Evolutionary conservation across 37 sponge, comb jelly and placozoan genomes (phyloP), one percentile per base, ranked within the genome.

Genomic region (Ephydatia muelleri): DNA sequence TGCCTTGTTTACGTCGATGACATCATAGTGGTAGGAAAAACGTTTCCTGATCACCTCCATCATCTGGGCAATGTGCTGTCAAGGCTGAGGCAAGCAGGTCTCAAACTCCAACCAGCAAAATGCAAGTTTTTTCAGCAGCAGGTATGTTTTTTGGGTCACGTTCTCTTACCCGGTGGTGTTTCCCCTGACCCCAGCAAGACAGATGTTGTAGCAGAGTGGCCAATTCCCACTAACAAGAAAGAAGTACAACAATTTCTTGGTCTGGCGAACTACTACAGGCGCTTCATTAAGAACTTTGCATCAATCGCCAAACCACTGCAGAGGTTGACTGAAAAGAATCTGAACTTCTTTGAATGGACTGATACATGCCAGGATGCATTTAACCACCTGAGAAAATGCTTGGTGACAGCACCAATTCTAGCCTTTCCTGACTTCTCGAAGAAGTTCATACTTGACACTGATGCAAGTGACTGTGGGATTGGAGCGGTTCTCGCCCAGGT

Each of bases 41-140:
- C 12, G 8, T 33, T 85, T 85, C 1, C 2, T 13, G 72, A n/a
- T 16, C 86, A 85, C 34, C 43, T 85, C 13, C 13, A 8, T 5
- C 68, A 85, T 29, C 47, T 85, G 38, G 72, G 25, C 11, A 29
- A 65, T 4, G 79, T 85, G 22, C 65, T n/a, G 77, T 27, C 47
- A 25, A n/a, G 33, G 3, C 68, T 85, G 2, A 38, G 69, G 28
- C 11, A 21, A 25, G 57, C 78, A 2, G 71, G 71, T 33, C 79
- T 85, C 13, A 77, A 85, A 47, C 27, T 85, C n/a, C n/a, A n/a
- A n/a, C n/a, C n/a, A n/a, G n/a, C n/a, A n/a, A n/a, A n/a, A n/a
- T n/a, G n/a, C n/a, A 23, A 23, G 16, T 65, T 16, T 21, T 65
- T 16, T 21, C 16, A 65, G 21, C n/a, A 65, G 67, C 21, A 65